Conservation (phyloP, 2,888 invertebrate genomes). For the Myopa testacea region DNA sequence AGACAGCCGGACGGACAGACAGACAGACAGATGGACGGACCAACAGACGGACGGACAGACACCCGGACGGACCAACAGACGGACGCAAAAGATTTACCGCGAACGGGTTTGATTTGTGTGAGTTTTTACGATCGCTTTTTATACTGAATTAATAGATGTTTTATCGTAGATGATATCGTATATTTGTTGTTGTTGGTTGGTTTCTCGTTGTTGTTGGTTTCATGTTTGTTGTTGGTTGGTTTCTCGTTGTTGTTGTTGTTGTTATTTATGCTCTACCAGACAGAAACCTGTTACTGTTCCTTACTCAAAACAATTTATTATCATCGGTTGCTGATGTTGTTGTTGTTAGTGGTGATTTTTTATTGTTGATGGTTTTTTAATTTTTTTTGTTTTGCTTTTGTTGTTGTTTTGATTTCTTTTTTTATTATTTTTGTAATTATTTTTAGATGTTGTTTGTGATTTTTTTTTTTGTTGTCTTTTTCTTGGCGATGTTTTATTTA, state of each 20-base stretch:
- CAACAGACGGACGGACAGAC: too few species aligned
- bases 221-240: neutral
- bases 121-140: too few species aligned
- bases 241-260: too few species aligned
- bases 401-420: neutral
- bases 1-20: too few species aligned
- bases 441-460: neutral
- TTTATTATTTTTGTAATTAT: too few species aligned
- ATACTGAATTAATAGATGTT: too few species aligned
- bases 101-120: too few species aligned
- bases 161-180: neutral
- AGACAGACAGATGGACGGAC: too few species aligned
- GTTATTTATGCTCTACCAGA: neutral
- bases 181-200: neutral
- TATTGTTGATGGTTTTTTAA: constrained; percentile 4
- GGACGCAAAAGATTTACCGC: too few species aligned
- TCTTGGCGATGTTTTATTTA: neutral
- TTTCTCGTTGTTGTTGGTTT: too few species aligned
- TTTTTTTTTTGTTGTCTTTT: neutral
- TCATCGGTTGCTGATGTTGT: constrained; percentile 9
- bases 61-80: too few species aligned
- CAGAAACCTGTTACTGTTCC: constrained; percentile 12
- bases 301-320: neutral
- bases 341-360: constrained; percentile 18
- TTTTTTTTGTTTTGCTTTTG: neutral